phyloP scores from a whole-genome alignment of 2,113 vertebrate genomes.

The Tylochromis polylepis region DNA sequence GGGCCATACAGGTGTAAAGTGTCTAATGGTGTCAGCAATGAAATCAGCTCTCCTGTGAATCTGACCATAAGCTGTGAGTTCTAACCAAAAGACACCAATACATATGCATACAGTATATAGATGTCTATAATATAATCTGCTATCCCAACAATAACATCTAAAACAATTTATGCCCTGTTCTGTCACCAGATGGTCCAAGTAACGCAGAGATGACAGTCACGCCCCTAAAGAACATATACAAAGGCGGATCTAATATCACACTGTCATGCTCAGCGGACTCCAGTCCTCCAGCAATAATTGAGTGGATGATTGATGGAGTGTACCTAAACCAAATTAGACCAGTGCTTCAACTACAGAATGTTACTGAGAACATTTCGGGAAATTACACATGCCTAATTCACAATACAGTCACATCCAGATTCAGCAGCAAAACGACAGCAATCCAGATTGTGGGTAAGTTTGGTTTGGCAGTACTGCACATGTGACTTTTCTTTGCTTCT shows the following conservation, averaged over 20 bases:
- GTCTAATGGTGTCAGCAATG: conserved; percentile 54
- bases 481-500: no score
- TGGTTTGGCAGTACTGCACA: background rate
- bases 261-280: conserved; percentile 61
- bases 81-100: background rate
- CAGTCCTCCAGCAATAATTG: conserved; percentile 41
- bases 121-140: background rate
- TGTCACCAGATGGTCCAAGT: conserved; percentile 63
- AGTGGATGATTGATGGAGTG: conserved; percentile 50
- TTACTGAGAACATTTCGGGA: conserved; percentile 28
- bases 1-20: conserved; percentile 60
- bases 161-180: background rate
- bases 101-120: background rate
- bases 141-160: background rate
- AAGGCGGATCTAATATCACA: conserved; percentile 51
- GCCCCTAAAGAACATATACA: conserved; percentile 5
- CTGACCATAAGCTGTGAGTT: conserved; percentile 73
- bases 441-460: conserved; percentile 58
- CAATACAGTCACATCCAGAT: conserved; percentile 55
- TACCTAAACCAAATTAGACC: background rate
- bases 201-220: conserved; percentile 11
- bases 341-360: conserved; percentile 19
- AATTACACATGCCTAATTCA: conserved; percentile 60
- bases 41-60: background rate
- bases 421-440: background rate